phyloP scores from a whole-genome alignment of 1,140 invertebrate species.

The Gonatopus flavifemur region DNA sequence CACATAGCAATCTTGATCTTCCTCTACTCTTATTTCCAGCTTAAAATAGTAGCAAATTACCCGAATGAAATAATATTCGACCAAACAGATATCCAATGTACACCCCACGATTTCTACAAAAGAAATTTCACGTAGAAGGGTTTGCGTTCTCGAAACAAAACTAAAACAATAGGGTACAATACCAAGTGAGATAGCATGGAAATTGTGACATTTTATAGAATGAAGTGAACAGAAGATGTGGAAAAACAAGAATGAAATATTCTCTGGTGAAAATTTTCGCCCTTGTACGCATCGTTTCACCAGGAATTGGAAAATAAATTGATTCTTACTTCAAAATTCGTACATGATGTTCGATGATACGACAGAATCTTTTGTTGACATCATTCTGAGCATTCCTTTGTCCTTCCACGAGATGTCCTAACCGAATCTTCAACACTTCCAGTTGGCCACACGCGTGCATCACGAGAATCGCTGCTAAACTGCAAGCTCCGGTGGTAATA shows the following conservation, averaged over 20 bases:
- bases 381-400: background rate
- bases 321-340: conserved; percentile 23
- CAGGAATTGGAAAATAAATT: background rate
- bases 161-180: too few relatives aligned
- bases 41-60: conserved; percentile 21
- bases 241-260: too few relatives aligned
- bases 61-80: conserved; percentile 40
- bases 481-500: conserved; percentile 18
- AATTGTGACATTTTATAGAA: too few relatives aligned
- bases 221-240: too few relatives aligned
- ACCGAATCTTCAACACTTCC: conserved; percentile 27
- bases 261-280: too few relatives aligned
- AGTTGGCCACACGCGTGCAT: conserved; percentile 37
- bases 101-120: conserved; percentile 39
- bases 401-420: conserved; percentile 7
- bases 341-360: conserved; percentile 37
- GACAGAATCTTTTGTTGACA: conserved; percentile 18
- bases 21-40: too few relatives aligned
- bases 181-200: too few relatives aligned
- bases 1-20: too few relatives aligned
- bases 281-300: too few relatives aligned
- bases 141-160: conserved; percentile 26
- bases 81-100: conserved; percentile 36
- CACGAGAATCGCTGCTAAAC: conserved; percentile 28
- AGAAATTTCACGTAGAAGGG: conserved; percentile 32